Conservation (phyloP, 2,797 vertebrate genomes). For the Clamator glandarius region DNA sequence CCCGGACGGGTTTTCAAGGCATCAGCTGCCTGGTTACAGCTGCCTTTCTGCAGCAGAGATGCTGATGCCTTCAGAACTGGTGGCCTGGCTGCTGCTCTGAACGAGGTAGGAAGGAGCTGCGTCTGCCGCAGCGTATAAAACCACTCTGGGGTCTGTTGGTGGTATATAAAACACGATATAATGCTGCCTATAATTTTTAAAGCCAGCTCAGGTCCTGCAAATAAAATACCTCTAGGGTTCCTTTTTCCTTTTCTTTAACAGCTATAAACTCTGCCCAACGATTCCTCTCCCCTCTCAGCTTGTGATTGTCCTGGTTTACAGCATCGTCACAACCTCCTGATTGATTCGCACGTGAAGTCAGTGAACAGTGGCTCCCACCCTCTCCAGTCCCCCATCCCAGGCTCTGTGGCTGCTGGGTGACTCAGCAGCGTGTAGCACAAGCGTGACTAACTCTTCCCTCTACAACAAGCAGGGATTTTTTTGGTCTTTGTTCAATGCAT, state of each 20-base stretch:
- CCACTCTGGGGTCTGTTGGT: background rate
- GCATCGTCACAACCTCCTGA: background rate
- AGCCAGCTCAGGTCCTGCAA: background rate
- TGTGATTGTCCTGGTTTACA: background rate
- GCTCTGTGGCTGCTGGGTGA: conserved; percentile 1
- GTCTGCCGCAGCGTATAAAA: background rate
- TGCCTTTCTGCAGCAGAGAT: background rate
- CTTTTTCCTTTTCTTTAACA: background rate
- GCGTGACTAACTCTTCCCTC: conserved; percentile 49
- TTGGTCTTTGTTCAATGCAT: background rate
- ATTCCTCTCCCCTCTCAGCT: background rate
- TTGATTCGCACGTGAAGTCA: background rate
- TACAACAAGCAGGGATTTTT: background rate
- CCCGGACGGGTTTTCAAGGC: background rate
- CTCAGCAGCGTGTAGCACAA: background rate
- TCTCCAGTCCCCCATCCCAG: background rate
- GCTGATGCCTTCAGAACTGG: background rate
- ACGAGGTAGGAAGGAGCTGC: background rate
- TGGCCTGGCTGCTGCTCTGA: background rate
- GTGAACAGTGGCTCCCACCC: background rate
- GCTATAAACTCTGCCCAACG: background rate
- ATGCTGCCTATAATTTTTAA: background rate
- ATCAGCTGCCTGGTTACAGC: background rate
- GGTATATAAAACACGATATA: background rate
- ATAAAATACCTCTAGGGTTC: background rate